phyloP scores from a whole-genome alignment of 1,140 invertebrate species.

The Diploscapter pachys region DNA sequence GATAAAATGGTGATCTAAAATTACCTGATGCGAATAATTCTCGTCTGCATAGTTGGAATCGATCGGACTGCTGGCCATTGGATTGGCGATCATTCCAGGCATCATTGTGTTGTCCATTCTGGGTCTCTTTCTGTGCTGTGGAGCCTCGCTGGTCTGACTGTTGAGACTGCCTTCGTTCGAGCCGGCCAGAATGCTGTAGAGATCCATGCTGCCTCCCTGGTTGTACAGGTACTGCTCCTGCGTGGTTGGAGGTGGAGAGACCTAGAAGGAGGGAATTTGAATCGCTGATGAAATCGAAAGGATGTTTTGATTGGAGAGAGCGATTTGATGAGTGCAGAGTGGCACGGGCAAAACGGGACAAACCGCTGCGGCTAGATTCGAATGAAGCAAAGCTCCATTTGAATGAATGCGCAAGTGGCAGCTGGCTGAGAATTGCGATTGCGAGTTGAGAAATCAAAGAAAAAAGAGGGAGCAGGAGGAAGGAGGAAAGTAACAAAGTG shows the following conservation, averaged over 20 bases:
- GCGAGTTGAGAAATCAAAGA: too few relatives aligned
- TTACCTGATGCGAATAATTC: neutral
- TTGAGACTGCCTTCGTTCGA: slow-evolving; percentile 30
- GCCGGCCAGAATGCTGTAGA: slow-evolving; percentile 18
- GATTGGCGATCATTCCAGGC: neutral
- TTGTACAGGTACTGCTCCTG: slow-evolving; percentile 2
- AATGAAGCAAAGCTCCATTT: too few relatives aligned
- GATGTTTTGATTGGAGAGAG: too few relatives aligned
- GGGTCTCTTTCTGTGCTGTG: slow-evolving; percentile 2
- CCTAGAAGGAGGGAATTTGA: slow-evolving; percentile 3
- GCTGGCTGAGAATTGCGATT: too few relatives aligned
- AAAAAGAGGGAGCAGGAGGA: too few relatives aligned
- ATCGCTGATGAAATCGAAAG: too few relatives aligned
- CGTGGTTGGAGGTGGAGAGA: slow-evolving; percentile 9
- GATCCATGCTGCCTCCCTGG: slow-evolving; percentile 8
- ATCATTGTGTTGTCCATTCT: slow-evolving; percentile 6
- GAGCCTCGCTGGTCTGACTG: neutral
- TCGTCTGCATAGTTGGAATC: slow-evolving; percentile 2
- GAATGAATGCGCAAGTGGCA: too few relatives aligned
- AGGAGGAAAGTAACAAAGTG: too few relatives aligned
- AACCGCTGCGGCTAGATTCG: too few relatives aligned
- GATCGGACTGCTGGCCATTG: slow-evolving; percentile 1
- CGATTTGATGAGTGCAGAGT: too few relatives aligned
- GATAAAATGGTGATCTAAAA: too few relatives aligned
- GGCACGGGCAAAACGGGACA: too few relatives aligned